Base-by-base conservation (phyloP, 2,888 invertebrate genomes). In the Hartigia nigra region DNA sequence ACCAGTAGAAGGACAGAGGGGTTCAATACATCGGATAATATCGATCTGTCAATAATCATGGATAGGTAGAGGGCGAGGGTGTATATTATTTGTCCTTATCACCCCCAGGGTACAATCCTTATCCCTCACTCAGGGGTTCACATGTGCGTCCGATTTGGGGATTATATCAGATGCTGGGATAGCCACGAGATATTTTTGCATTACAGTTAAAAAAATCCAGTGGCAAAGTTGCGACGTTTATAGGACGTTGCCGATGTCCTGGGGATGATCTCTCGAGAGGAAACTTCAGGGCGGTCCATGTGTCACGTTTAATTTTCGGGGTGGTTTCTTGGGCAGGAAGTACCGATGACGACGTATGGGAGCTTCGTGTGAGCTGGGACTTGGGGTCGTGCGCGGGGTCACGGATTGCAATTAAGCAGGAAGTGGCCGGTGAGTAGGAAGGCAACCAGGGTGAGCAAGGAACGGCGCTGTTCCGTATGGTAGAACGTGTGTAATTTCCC, bases 371-470 rank as follows among this genome's bases (percentile, higher is more conserved):
- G 55, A 9, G 23, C 55, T 1, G 31, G 32, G 72, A 72, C 78
- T 78, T 76, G 78, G 75, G 75, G 75, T 77, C 78, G 39, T 72
- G 76, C n/a, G 31, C 55, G 37, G 74, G 78, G 72, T 76, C 78
- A 37, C 76, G 55, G 72, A 78, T 32, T 80, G 82, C 77, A 82
- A 81, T 82, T 82, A 82, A 79, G 75, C 82, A 76, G 78, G 78
- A 81, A 82, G 76, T 79, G 77, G 75, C 69, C 70, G 76, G 36
- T 72, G 31, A 72, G 14, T 23, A 55, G 55, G 55, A 55, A 55
- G 55, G 55, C 55, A 9, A 55, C 55, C 55, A 55, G 55, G 55
- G 23, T 23, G 55, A 23, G 23, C 55, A 55, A 55, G 55, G 55
- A 55, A 55, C 55, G 55, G 23, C 12, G 72, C 34, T 31, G 72